Conservation (phyloP, 2,113 vertebrate species). For the Nibea coibor region DNA sequence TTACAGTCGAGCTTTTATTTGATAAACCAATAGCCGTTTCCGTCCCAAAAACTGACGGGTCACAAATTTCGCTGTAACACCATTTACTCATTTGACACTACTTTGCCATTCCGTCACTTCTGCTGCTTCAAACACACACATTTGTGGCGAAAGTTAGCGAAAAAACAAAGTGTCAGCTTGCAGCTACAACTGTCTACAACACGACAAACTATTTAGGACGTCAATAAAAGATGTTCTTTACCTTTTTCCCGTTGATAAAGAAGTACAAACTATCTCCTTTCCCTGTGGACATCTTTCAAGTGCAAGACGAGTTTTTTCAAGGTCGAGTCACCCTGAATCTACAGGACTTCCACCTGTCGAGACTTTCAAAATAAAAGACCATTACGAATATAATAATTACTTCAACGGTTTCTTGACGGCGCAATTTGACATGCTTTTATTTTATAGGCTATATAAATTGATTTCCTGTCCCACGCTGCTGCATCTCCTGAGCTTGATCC, state of each 20-base stretch:
- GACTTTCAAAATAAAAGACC: conserved; percentile 40
- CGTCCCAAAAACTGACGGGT: neutral
- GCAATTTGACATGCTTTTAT: neutral
- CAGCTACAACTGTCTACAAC: neutral
- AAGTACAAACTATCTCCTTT: conserved; percentile 44
- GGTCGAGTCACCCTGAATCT: neutral
- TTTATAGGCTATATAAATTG: neutral
- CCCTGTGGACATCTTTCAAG: conserved; percentile 34
- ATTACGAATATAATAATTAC: too few relatives aligned
- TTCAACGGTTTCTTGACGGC: too few relatives aligned
- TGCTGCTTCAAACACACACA: neutral
- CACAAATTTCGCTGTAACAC: neutral
- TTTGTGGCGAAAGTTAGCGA: too few relatives aligned
- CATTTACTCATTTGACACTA: fast-evolving
- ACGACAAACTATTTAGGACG: fast-evolving
- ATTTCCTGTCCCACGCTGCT: neutral
- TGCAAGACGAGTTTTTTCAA: neutral
- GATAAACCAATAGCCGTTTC: neutral
- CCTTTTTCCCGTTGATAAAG: conserved; percentile 73
- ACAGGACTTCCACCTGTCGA: neutral
- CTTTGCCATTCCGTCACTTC: too few relatives aligned
- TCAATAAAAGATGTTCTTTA: neutral
- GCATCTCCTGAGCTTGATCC: neutral
- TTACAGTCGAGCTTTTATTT: neutral
- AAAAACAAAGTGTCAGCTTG: neutral